Conservation (phyloP, 2,888 invertebrate species). For the Timema podura region DNA sequence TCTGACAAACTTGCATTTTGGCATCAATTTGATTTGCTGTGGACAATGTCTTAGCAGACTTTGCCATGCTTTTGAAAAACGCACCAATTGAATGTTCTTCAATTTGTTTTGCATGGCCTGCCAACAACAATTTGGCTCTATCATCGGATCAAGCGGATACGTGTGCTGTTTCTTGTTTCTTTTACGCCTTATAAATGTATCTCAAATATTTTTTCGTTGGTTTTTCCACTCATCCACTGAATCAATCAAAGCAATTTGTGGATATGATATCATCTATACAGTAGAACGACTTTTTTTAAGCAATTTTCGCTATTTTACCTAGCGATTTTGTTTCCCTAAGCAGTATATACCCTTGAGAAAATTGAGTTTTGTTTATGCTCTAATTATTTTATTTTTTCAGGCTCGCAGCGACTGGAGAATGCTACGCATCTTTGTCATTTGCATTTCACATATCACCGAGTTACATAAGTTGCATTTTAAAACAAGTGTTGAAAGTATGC, state of each 20-base stretch:
- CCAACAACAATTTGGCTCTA: not conserved
- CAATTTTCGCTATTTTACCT: too few species aligned
- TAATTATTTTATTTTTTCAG: not conserved
- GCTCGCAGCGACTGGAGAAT: not conserved
- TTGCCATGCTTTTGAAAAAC: not conserved
- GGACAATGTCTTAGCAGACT: not conserved
- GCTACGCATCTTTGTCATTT: not conserved
- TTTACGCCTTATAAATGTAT: conserved; percentile 10
- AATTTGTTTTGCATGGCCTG: conserved; percentile 3
- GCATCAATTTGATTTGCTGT: conserved; percentile 4
- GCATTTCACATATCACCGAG: not conserved
- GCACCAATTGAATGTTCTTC: not conserved
- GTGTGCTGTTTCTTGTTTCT: not conserved
- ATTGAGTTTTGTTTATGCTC: too few species aligned
- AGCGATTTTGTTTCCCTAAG: too few species aligned
- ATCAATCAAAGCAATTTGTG: not conserved
- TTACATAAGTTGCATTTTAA: not conserved
- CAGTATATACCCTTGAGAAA: too few species aligned
- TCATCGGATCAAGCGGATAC: not conserved
- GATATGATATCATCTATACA: not conserved
- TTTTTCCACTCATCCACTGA: not conserved
- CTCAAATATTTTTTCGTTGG: conserved; percentile 9
- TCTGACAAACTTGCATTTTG: conserved; percentile 6
- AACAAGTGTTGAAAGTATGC: conserved; percentile 6
- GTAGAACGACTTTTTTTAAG: not conserved